phyloP scores from a whole-genome alignment of 2,888 invertebrate species.

The Cheilosia vernalis region DNA sequence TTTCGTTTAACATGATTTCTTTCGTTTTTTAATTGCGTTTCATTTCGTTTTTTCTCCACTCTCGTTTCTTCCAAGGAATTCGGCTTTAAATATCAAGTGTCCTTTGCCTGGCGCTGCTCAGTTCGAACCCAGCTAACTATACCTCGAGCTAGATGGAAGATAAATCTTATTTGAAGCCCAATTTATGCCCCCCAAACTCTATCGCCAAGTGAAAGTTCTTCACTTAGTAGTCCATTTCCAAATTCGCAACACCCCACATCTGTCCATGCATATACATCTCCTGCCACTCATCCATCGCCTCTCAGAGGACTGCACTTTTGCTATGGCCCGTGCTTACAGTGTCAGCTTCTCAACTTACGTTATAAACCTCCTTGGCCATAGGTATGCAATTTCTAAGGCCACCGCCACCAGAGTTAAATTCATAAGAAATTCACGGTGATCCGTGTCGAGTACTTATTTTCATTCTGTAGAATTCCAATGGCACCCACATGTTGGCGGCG shows the following conservation, averaged over 20 bases:
- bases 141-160: too few species aligned
- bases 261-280: not conserved
- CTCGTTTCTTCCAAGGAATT: too few species aligned
- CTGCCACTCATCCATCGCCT: not conserved
- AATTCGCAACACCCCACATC: not conserved
- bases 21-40: too few species aligned
- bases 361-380: not conserved
- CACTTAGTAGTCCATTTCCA: too few species aligned
- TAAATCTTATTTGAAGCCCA: too few species aligned
- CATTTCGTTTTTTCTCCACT: too few species aligned
- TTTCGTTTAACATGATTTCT: too few species aligned
- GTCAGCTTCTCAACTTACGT: conserved; percentile 11
- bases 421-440: conserved; percentile 72
- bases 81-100: too few species aligned
- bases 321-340: conserved; percentile 34
- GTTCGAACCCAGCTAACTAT: too few species aligned
- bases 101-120: too few species aligned
- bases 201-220: too few species aligned
- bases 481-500: conserved; percentile 70
- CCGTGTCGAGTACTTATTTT: conserved; percentile 60
- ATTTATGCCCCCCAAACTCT: too few species aligned
- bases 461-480: conserved; percentile 68
- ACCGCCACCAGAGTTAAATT: conserved; percentile 42
- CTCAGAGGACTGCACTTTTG: not conserved
- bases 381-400: conserved; percentile 33